Conservation (phyloP, 2,797 vertebrate species). For the Kryptopterus vitreolus region DNA sequence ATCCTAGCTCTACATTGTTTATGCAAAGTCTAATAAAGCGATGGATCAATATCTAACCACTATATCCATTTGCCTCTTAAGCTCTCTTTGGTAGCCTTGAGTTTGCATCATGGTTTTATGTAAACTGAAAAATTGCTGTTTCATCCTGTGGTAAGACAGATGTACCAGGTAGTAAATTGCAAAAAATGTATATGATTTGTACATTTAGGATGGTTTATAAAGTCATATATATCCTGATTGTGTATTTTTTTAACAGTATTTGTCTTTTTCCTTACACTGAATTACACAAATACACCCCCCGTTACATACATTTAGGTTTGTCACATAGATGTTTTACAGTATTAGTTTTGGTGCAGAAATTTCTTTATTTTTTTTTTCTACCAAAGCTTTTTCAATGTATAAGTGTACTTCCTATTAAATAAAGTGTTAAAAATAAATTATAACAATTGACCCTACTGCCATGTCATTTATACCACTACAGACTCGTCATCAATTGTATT, state of each 20-base stretch:
- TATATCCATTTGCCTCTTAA: conserved; percentile 58
- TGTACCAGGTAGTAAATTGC: neutral
- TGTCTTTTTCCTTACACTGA: conserved; percentile 48
- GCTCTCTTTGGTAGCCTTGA: conserved; percentile 73
- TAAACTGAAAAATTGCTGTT: conserved; percentile 69
- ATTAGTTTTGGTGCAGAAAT: conserved; percentile 25
- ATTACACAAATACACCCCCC: conserved; percentile 42
- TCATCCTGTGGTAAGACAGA: conserved; percentile 42
- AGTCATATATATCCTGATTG: conserved; percentile 56
- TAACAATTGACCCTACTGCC: neutral
- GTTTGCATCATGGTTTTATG: conserved; percentile 50
- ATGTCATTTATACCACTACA: conserved; percentile 11
- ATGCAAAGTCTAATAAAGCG: conserved; percentile 41
- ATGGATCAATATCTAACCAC: conserved; percentile 65
- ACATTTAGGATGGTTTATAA: conserved; percentile 62
- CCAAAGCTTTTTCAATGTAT: conserved; percentile 52
- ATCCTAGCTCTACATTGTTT: too few species aligned
- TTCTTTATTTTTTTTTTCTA: conserved; percentile 24
- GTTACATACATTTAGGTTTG: conserved; percentile 31
- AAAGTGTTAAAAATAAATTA: conserved; percentile 62
- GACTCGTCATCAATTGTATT: neutral
- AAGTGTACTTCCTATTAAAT: conserved; percentile 67
- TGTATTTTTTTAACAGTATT: conserved; percentile 47
- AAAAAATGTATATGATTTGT: conserved; percentile 58
- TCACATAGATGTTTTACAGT: conserved; percentile 26